Evolutionary conservation across 23 tunicate genomes (phyloP).

Genomic region (Aplidium turbinatum): DNA sequence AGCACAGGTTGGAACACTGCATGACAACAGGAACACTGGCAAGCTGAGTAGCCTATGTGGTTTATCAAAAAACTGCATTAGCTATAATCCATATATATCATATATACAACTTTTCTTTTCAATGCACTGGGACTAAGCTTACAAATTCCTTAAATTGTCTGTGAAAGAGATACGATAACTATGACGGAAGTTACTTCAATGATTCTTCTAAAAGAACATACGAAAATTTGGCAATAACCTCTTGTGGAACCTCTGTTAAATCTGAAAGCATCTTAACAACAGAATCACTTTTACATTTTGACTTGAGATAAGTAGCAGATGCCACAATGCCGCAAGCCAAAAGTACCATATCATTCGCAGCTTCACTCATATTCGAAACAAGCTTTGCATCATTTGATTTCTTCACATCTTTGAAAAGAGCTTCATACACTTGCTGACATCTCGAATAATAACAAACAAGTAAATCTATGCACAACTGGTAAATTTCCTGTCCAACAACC

Average conservation of each 20-base stretch:
- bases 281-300: conserved; percentile 15
- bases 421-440: conserved; percentile 14
- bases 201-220: conserved; percentile 16
- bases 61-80: no score
- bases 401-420: background rate
- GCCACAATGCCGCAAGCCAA: conserved; percentile 16
- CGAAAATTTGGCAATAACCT: conserved; percentile 23
- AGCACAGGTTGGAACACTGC: no score
- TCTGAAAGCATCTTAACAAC: conserved; percentile 9
- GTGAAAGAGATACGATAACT: no score
- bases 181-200: conserved; percentile 1
- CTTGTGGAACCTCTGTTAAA: background rate
- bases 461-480: background rate
- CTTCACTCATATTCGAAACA: background rate
- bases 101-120: no score
- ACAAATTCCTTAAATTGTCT: no score
- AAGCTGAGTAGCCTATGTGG: no score
- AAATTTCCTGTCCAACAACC: background rate
- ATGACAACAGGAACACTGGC: no score
- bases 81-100: no score
- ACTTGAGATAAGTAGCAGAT: conserved; percentile 11
- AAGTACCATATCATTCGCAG: conserved; percentile 19
- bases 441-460: conserved; percentile 30
- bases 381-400: background rate
- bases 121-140: no score